phyloP scores from a whole-genome alignment of 30 jellyfish, hydroid and myxozoan genomes.

The Hydractinia symbiolongicarpus region DNA sequence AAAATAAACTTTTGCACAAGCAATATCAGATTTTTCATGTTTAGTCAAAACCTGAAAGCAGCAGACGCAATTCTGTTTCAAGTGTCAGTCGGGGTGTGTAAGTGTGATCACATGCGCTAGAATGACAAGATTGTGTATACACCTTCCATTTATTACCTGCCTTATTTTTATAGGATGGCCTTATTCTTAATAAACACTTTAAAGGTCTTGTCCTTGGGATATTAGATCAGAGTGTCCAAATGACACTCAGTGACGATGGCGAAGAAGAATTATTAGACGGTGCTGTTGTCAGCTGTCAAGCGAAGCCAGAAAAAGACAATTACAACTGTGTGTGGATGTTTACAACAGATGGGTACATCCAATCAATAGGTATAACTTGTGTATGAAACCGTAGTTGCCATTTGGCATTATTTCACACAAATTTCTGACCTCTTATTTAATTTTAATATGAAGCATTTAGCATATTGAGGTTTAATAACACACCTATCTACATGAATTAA shows the following conservation, averaged over 20 bases:
- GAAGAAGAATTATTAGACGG: conserved; percentile 49
- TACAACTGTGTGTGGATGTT: conserved; percentile 42
- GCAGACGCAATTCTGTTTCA: no score
- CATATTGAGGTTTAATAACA: no score
- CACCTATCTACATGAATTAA: no score
- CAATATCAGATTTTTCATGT: no score
- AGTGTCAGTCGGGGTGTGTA: no score
- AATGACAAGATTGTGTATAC: no score
- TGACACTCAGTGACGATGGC: conserved; percentile 13
- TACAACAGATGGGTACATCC: conserved; percentile 70
- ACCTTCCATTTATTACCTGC: no score
- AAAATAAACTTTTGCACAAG: no score
- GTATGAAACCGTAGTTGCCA: background rate
- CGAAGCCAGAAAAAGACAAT: background rate
- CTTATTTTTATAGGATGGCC: conserved; percentile 61
- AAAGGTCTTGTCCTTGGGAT: conserved; percentile 41
- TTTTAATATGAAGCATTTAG: no score
- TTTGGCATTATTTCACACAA: background rate
- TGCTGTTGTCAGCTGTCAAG: conserved; percentile 35
- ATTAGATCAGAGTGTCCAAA: conserved; percentile 29
- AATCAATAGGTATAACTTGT: conserved; percentile 24
- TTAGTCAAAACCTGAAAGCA: no score
- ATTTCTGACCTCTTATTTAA: no score
- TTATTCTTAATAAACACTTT: conserved; percentile 50
- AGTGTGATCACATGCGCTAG: no score